Evolutionary conservation across 2,113 vertebrate genomes (phyloP).

Genomic region (Sturnus vulgaris): DNA sequence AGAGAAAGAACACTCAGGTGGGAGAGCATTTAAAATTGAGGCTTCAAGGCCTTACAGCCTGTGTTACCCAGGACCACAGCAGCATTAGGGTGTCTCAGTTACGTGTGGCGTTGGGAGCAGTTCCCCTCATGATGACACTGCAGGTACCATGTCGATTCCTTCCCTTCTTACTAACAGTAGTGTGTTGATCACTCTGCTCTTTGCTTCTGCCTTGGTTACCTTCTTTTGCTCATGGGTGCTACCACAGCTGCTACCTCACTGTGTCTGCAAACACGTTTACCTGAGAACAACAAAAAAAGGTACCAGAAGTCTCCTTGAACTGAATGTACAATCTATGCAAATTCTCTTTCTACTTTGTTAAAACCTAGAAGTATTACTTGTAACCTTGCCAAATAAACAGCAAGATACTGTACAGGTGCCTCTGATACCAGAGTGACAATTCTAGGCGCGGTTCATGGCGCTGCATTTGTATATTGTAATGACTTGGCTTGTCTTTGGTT

Average conservation of each 20-base stretch:
- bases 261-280: constrained; percentile 72
- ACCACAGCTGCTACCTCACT: constrained; percentile 81
- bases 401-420: constrained; percentile 74
- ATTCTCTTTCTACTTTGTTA: constrained; percentile 58
- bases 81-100: neutral
- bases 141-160: neutral
- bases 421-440: constrained; percentile 68
- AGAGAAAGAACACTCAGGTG: neutral
- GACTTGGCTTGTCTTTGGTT: constrained; percentile 61
- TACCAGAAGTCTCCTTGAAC: constrained; percentile 66
- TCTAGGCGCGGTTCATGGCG: constrained; percentile 63
- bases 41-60: neutral
- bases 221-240: constrained; percentile 75
- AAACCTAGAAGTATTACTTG: constrained; percentile 63
- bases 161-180: neutral
- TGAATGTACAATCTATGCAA: constrained; percentile 86
- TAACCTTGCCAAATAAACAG: constrained; percentile 71
- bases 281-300: constrained; percentile 43
- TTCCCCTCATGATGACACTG: neutral
- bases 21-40: neutral
- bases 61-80: accelerated
- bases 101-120: neutral
- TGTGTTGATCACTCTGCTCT: neutral
- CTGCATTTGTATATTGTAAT: constrained; percentile 66
- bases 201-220: constrained; percentile 65